A percentile compares a stretch with the other conserved stretches of the same genome.
phyloP scores from a whole-genome alignment of 1,140 invertebrate genomes.

The Papilio polyxenes region DNA sequence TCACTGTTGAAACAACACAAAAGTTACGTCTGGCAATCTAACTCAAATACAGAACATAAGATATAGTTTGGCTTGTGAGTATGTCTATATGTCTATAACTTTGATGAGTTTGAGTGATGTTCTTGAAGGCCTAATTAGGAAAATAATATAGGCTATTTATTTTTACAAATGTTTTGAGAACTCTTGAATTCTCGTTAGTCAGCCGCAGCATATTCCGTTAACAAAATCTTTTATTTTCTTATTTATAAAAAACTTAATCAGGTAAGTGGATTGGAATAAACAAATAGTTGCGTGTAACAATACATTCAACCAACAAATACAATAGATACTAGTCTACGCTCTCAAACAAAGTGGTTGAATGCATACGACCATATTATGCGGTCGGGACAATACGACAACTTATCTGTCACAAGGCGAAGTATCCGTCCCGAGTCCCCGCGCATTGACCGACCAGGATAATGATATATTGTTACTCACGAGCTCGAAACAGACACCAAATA shows the following conservation, averaged over 20 bases:
- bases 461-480: conserved; percentile 6
- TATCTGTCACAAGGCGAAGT: conserved; percentile 15
- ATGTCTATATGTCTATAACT: too few relatives aligned
- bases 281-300: conserved; percentile 1
- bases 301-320: neutral
- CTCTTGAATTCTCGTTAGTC: too few relatives aligned
- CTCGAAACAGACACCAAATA: conserved; percentile 29
- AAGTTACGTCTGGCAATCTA: neutral
- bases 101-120: too few relatives aligned
- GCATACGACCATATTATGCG: conserved; percentile 18
- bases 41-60: too few relatives aligned
- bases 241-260: neutral
- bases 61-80: too few relatives aligned
- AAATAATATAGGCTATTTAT: too few relatives aligned
- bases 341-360: conserved; percentile 18
- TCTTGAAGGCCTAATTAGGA: too few relatives aligned
- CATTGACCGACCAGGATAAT: conserved; percentile 6
- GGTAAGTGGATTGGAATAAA: neutral
- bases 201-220: too few relatives aligned
- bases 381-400: conserved; percentile 11
- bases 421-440: conserved; percentile 1
- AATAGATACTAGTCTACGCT: conserved; percentile 8
- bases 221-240: too few relatives aligned
- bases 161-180: too few relatives aligned
- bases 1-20: conserved; percentile 49